Conservation (phyloP, 2,113 vertebrate genomes). For the Brachypteracias leptosomus region DNA sequence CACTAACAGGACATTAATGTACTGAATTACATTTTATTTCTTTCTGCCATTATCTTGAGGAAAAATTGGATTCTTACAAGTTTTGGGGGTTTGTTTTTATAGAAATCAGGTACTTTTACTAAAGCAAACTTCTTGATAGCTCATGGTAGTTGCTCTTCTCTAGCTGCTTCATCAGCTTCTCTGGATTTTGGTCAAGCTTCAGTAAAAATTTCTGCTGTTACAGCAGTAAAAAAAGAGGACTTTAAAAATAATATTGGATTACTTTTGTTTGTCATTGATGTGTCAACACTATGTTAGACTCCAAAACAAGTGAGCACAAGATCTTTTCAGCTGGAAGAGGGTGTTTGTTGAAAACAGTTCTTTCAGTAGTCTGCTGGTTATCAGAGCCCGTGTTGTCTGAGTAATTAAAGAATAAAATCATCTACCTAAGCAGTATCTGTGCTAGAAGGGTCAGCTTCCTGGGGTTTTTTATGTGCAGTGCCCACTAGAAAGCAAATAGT, state of each 20-base stretch:
- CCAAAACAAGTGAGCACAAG: not conserved
- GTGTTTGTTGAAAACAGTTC: not conserved
- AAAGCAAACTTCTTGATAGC: not conserved
- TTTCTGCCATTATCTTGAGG: not conserved
- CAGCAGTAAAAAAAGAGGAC: not conserved
- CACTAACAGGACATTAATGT: fast-evolving
- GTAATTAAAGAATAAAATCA: not conserved
- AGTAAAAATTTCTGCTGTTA: not conserved
- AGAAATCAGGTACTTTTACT: not conserved
- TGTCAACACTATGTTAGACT: not conserved
- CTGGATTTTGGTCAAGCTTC: not conserved
- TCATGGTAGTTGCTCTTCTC: not conserved
- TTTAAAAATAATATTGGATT: not conserved
- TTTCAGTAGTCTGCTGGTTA: not conserved
- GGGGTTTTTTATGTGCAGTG: not conserved
- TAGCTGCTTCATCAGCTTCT: not conserved
- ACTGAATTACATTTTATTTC: not conserved
- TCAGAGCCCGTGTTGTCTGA: not conserved
- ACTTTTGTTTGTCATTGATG: not conserved
- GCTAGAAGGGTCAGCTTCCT: not conserved
- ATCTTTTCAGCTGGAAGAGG: not conserved
- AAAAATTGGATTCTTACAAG: not conserved
- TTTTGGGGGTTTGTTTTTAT: not conserved
- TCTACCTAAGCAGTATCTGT: not conserved
- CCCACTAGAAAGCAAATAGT: not conserved